Evolutionary conservation across 1,140 invertebrate genomes (phyloP), one percentile per base, ranked within the genome.

Genomic region (Drosophila ananassae): DNA sequence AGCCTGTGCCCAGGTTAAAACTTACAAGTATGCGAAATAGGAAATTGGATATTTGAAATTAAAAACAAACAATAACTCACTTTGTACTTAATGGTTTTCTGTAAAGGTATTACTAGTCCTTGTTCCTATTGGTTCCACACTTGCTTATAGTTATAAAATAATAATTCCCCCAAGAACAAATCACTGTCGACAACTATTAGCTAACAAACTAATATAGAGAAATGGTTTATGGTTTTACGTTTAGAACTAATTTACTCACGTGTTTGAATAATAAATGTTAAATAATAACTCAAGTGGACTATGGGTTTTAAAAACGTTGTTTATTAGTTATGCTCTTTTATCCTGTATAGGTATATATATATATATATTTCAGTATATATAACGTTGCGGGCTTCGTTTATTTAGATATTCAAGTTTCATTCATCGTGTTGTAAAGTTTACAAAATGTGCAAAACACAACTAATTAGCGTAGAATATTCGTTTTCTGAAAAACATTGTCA

Each of bases 361-460:
- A 48, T 63, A 79, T 74, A 69, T 62, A 57, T 55, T 34, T 59
- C 57, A 68, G 50, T 75, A 63, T 84, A 72, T 71, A 64, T 77
- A 59, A 74, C 67, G 61, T 72, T 59, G 47, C 73, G 68, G 77
- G 73, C 52, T 69, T 78, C 41, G 52, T 64, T 64, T 62, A 39
- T 47, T 59, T 56, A 55, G 56, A 73, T 76, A 37, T 73, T 63
- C 46, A 52, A 46, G 39, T 74, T 71, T 56, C 37, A 9, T 50
- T 63, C 53, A 41, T 61, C 21, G 83, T 85, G 83, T 87, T 87
- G 82, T 87, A 87, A 87, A 87, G 73, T 87, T 82, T 87, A 87
- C 83, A 87, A 87, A 87, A 87, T 87, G 82, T 87, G 82, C 83
- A 87, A 87, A 87, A 87, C 82, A 89, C 82, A 87, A 87, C 83